Percentiles rank a stretch among this genome's conserved stretches.
phyloP scores from a whole-genome alignment of 2,113 vertebrate genomes.

The Crocuta crocuta region DNA sequence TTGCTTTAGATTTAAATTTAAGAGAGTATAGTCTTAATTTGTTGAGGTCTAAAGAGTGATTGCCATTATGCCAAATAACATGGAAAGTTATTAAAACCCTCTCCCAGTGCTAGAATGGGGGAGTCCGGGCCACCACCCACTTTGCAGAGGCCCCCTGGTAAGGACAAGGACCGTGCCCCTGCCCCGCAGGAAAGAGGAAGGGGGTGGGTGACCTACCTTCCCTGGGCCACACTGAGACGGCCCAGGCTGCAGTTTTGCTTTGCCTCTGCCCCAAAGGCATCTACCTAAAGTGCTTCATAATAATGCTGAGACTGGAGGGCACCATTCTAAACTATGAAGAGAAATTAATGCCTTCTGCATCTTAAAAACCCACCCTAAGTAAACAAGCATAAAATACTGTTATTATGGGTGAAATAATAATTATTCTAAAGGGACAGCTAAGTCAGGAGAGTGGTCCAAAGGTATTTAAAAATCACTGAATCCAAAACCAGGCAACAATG shows the following conservation, averaged over 20 bases:
- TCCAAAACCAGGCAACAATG: slow-evolving; percentile 14
- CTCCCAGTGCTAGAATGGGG: not conserved
- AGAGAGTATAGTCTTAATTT: not conserved
- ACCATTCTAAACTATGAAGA: slow-evolving; percentile 17
- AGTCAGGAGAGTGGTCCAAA: slow-evolving; percentile 7
- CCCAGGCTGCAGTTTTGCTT: not conserved
- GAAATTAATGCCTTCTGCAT: slow-evolving; percentile 17
- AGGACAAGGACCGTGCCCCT: not conserved
- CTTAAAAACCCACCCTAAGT: slow-evolving; percentile 27
- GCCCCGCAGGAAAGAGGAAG: not conserved
- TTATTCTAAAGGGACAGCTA: not conserved
- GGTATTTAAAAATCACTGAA: not conserved
- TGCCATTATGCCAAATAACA: not conserved
- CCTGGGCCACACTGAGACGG: not conserved
- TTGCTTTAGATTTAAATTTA: slow-evolving; percentile 15
- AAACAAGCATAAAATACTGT: not conserved
- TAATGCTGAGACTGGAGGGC: not conserved
- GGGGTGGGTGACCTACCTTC: not conserved
- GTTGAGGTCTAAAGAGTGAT: not conserved
- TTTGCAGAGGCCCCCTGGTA: not conserved
- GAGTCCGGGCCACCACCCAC: not conserved
- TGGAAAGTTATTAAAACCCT: not conserved
- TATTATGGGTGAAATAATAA: not conserved
- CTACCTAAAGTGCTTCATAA: not conserved
- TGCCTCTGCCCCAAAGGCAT: not conserved